Evolutionary conservation across 1,140 invertebrate species (phyloP).

Genomic region (Acarapis woodi): DNA sequence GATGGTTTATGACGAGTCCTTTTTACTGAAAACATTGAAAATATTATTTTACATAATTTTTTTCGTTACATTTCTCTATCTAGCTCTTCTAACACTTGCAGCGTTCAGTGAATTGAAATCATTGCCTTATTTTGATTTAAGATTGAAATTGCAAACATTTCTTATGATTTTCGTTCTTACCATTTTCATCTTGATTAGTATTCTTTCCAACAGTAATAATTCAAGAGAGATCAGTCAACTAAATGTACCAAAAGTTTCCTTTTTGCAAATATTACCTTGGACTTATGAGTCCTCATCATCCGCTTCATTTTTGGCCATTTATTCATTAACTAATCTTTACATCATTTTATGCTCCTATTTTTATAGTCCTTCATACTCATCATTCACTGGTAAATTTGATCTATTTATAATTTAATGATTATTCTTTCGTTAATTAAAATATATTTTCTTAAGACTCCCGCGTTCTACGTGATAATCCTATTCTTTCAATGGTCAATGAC

Average conservation of each 20-base stretch:
- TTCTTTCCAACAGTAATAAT: not conserved
- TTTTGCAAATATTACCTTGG: conserved; percentile 8
- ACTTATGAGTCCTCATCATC: conserved; percentile 8
- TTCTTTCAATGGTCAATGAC: conserved; percentile 92
- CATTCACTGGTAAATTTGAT: conserved; percentile 4
- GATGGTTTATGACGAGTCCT: conserved; percentile 3
- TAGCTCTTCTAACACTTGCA: conserved; percentile 47
- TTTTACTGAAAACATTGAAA: conserved; percentile 21
- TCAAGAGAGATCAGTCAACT: not conserved
- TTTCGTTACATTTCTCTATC: conserved; percentile 51
- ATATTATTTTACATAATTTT: conserved; percentile 60
- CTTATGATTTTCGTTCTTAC: conserved; percentile 49
- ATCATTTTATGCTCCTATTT: conserved; percentile 7
- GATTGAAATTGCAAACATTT: conserved; percentile 62
- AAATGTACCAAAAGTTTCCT: conserved; percentile 5
- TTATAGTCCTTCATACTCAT: conserved; percentile 8
- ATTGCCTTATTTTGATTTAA: conserved; percentile 85
- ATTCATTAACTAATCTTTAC: conserved; percentile 8
- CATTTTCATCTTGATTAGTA: conserved; percentile 35
- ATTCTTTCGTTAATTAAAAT: conserved; percentile 1
- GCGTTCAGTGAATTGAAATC: conserved; percentile 75
- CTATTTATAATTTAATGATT: conserved; percentile 6
- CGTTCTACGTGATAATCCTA: conserved; percentile 83
- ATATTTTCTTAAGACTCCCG: conserved; percentile 30
- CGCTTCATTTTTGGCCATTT: conserved; percentile 8